A percentile compares a stretch with the other conserved stretches of the same genome.
Evolutionary conservation across 2,888 invertebrate genomes (phyloP).

Genomic region (Dioctria rufipes): DNA sequence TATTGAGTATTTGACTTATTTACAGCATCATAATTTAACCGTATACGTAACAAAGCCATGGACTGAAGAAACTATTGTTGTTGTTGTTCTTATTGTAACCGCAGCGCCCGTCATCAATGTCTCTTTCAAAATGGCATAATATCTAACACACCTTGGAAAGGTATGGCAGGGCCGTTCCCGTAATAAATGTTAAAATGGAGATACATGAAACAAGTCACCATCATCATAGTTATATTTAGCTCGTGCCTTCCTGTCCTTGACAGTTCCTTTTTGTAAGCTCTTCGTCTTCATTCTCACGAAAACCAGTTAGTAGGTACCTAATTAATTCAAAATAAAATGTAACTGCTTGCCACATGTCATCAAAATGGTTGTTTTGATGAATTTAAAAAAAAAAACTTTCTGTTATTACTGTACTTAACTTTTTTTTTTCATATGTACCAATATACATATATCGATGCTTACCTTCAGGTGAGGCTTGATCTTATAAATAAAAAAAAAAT

Average conservation of each 20-base stretch:
- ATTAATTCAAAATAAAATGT: conserved; percentile 34
- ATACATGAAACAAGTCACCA: not conserved
- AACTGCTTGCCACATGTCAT: conserved; percentile 16
- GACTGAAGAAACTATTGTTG: too few species aligned
- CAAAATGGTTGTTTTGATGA: conserved; percentile 18
- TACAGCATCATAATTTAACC: too few species aligned
- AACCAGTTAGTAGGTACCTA: conserved; percentile 14
- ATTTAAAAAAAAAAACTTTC: not conserved
- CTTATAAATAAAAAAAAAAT: not conserved
- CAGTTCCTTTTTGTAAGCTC: not conserved
- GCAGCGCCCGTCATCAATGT: too few species aligned
- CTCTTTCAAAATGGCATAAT: too few species aligned
- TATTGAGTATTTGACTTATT: too few species aligned
- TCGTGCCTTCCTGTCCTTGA: conserved; percentile 16
- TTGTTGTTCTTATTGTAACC: too few species aligned
- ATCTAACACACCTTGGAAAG: not conserved
- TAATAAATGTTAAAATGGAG: not conserved
- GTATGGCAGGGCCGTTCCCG: not conserved
- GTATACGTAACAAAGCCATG: too few species aligned
- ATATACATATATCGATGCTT: too few species aligned
- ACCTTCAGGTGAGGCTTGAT: not conserved
- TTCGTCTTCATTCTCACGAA: not conserved
- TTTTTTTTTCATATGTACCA: not conserved
- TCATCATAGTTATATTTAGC: too few species aligned
- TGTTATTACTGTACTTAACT: conserved; percentile 1